Conservation (phyloP, 2,113 vertebrate species). For the Trogon surrucura region DNA sequence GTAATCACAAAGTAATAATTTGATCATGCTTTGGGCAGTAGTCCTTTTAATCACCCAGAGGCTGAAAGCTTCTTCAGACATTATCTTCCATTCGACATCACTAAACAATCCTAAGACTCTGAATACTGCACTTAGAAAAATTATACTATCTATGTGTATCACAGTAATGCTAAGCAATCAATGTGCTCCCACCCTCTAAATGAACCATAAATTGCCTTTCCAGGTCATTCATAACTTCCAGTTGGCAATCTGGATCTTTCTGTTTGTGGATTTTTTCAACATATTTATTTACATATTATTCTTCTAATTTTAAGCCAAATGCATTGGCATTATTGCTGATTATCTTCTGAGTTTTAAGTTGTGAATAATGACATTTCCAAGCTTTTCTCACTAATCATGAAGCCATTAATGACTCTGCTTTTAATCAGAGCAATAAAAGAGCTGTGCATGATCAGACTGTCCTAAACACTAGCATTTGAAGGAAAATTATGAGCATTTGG, state of each 20-base stretch:
- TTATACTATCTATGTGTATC: neutral
- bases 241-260: neutral
- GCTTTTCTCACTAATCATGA: conserved; percentile 6
- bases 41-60: neutral
- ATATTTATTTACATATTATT: neutral
- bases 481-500: neutral
- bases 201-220: neutral
- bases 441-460: neutral
- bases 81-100: neutral
- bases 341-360: neutral
- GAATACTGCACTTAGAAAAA: neutral
- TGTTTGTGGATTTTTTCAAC: neutral
- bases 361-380: conserved; percentile 7
- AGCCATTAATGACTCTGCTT: neutral
- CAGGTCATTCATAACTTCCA: neutral
- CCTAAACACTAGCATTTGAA: neutral
- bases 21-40: neutral
- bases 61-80: neutral
- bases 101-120: neutral
- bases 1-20: neutral
- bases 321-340: neutral
- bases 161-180: neutral
- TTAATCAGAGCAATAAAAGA: neutral
- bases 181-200: neutral
- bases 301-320: conserved; percentile 2